A percentile compares a stretch with the other conserved stretches of the same genome.
Conservation (phyloP, 2,888 invertebrate species). For the Agrypnus murinus region DNA sequence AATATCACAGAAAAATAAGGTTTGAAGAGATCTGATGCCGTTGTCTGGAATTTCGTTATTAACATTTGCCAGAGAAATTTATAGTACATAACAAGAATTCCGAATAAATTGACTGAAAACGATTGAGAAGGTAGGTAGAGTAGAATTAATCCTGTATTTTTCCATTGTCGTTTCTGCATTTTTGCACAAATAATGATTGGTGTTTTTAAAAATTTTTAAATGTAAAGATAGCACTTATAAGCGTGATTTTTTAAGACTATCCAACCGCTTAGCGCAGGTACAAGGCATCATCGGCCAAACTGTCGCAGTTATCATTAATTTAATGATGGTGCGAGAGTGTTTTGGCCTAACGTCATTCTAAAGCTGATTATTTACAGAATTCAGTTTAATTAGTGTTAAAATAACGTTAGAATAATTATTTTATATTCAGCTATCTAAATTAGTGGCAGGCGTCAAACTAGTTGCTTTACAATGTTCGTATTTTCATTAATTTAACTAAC, state of each 20-base stretch:
- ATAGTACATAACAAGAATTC: constrained; percentile 32
- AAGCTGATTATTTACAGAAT: constrained; percentile 57
- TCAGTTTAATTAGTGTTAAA: constrained; percentile 51
- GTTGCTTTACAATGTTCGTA: constrained; percentile 51
- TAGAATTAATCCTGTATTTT: constrained; percentile 9
- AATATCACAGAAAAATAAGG: constrained; percentile 52
- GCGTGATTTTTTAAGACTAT: constrained; percentile 54
- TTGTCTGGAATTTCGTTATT: constrained; percentile 19
- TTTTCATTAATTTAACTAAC: constrained; percentile 42
- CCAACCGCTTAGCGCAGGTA: constrained; percentile 55
- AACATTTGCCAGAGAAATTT: constrained; percentile 44
- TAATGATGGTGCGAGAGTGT: constrained; percentile 51
- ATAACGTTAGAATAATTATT: constrained; percentile 46
- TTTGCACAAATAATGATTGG: constrained; percentile 47
- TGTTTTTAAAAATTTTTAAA: constrained; percentile 41
- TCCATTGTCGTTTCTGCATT: too few species aligned
- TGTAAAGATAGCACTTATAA: constrained; percentile 53
- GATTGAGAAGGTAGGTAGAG: constrained; percentile 26
- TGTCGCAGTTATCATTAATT: constrained; percentile 55
- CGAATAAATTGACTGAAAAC: constrained; percentile 43
- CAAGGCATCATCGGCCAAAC: constrained; percentile 56
- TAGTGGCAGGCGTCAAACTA: constrained; percentile 60
- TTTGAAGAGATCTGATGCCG: constrained; percentile 49
- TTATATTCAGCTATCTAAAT: constrained; percentile 55
- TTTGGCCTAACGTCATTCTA: constrained; percentile 52